Percentiles rank a stretch among this genome's conserved stretches.
Evolutionary conservation across 2,888 invertebrate species (phyloP).

Genomic region (Mesorhabditis sp.): DNA sequence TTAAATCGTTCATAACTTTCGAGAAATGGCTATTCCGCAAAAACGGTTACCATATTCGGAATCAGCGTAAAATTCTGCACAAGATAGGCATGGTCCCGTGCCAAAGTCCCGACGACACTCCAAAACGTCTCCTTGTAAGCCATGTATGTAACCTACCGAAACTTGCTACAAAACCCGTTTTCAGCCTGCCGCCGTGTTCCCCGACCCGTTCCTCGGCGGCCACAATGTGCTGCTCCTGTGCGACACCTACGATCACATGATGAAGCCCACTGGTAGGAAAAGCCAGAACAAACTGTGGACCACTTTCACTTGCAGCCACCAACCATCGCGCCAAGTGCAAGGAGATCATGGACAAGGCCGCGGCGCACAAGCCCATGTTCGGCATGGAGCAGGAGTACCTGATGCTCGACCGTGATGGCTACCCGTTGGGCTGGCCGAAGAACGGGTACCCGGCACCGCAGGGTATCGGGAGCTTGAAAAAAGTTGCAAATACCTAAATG

Average conservation of each 20-base stretch:
- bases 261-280: conserved; percentile 42
- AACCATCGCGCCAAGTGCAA: conserved; percentile 62
- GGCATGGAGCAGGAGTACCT: conserved; percentile 66
- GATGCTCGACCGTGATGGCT: conserved; percentile 60
- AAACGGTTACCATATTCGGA: too few species aligned
- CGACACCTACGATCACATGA: conserved; percentile 64
- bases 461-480: conserved; percentile 30
- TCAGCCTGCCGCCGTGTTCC: conserved; percentile 84
- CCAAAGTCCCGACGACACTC: too few species aligned
- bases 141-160: too few species aligned
- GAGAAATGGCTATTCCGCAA: too few species aligned
- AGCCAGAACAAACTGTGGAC: not conserved
- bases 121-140: too few species aligned
- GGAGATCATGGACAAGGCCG: conserved; percentile 61
- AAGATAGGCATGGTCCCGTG: too few species aligned
- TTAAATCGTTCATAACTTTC: too few species aligned
- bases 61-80: too few species aligned
- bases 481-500: too few species aligned
- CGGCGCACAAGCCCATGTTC: conserved; percentile 62
- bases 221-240: conserved; percentile 85
- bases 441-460: conserved; percentile 58
- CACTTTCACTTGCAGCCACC: conserved; percentile 51
- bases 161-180: not conserved
- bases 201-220: conserved; percentile 79
- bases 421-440: conserved; percentile 59